A percentile compares a stretch with the other conserved stretches of the same genome.
phyloP scores from a whole-genome alignment of 1,140 invertebrate genomes.

The Drosophila sturtevanti region DNA sequence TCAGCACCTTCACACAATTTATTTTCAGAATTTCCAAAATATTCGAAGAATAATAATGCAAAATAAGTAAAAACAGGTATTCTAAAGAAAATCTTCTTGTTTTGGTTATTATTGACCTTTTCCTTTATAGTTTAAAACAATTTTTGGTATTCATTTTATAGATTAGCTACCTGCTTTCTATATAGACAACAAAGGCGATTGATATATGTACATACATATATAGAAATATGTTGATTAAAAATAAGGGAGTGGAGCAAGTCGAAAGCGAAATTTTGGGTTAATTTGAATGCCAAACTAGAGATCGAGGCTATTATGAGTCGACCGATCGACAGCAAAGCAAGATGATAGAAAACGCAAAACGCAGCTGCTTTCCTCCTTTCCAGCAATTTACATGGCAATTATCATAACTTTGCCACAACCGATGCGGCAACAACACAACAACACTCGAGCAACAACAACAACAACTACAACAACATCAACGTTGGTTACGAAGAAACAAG shows the following conservation, averaged over 20 bases:
- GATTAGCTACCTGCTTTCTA: conserved; percentile 16
- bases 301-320: conserved; percentile 23
- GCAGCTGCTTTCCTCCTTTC: conserved; percentile 52
- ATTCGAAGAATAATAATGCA: too few species aligned
- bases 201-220: background rate
- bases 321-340: conserved; percentile 14
- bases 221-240: conserved; percentile 8
- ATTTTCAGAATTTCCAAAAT: too few species aligned
- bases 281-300: conserved; percentile 48
- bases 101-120: too few species aligned
- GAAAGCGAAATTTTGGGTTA: conserved; percentile 49
- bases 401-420: conserved; percentile 66
- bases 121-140: too few species aligned
- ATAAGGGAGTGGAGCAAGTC: conserved; percentile 39
- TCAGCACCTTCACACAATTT: too few species aligned
- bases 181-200: conserved; percentile 3
- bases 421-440: conserved; percentile 15
- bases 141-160: background rate
- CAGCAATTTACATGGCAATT: conserved; percentile 73
- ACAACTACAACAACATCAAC: conserved; percentile 23
- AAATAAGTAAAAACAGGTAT: too few species aligned
- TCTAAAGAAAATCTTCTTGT: too few species aligned
- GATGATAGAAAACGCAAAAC: conserved; percentile 9
- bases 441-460: background rate
- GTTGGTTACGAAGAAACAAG: conserved; percentile 26